Conservation (phyloP, 2,113 vertebrate genomes). For the Anarhynchus alexandrinus region DNA sequence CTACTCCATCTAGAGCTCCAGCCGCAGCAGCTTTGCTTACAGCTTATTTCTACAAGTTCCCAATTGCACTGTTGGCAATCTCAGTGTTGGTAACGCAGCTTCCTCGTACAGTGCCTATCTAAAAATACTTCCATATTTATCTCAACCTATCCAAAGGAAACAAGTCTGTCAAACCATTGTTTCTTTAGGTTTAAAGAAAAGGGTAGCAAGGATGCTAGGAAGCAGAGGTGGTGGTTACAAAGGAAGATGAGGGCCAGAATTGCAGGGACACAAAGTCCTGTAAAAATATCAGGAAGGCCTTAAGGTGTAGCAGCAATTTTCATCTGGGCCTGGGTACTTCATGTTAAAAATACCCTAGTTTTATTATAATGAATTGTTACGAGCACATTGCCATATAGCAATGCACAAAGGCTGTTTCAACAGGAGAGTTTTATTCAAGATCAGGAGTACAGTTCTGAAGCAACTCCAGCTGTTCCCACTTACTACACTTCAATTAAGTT, state of each 20-base stretch:
- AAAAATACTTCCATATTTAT: not conserved
- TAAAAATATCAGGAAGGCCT: not conserved
- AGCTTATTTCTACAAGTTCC: not conserved
- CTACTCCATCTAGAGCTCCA: not conserved
- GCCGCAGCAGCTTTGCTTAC: not conserved
- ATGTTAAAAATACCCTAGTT: not conserved
- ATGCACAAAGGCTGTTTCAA: not conserved
- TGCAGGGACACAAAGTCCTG: not conserved
- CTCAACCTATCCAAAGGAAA: not conserved
- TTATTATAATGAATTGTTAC: not conserved
- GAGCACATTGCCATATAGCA: not conserved
- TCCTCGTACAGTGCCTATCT: not conserved
- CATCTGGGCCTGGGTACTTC: not conserved
- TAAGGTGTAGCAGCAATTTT: not conserved
- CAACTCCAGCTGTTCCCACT: not conserved
- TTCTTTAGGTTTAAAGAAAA: not conserved
- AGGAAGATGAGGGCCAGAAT: not conserved
- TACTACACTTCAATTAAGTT: not conserved
- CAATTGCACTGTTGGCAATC: not conserved
- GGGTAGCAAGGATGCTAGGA: fast-evolving
- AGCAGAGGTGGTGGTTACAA: not conserved
- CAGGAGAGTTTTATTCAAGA: not conserved
- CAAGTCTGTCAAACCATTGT: not conserved
- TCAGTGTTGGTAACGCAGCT: not conserved
- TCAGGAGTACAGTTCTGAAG: not conserved